Conservation (phyloP, 1,140 invertebrate species). For the Cherax destructor region DNA sequence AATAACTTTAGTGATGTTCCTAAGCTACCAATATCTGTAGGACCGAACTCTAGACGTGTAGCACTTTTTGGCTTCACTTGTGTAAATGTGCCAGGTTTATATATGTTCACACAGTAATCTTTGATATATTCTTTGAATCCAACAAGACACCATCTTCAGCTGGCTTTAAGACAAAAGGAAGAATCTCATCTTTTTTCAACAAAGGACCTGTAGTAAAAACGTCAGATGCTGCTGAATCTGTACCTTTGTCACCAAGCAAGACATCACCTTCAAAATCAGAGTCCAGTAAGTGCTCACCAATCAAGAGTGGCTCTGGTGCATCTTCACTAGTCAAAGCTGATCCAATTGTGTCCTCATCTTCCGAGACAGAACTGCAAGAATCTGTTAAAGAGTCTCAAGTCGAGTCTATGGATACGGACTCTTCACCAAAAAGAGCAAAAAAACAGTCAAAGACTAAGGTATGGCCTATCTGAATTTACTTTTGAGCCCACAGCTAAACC, state of each 20-base stretch:
- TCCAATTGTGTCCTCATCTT: background rate
- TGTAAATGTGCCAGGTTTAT: too few relatives aligned
- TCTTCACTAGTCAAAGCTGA: conserved; percentile 2
- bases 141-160: background rate
- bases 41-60: too few relatives aligned
- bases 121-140: background rate
- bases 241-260: background rate
- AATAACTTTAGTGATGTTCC: too few relatives aligned
- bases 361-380: conserved; percentile 17
- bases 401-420: background rate
- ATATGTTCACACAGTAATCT: too few relatives aligned
- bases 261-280: background rate
- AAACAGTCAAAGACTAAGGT: background rate
- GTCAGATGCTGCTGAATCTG: conserved; percentile 9
- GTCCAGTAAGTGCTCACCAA: background rate
- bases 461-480: background rate
- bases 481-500: too few relatives aligned
- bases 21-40: too few relatives aligned
- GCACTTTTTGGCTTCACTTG: too few relatives aligned
- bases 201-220: conserved; percentile 3
- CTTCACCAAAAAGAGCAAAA: background rate
- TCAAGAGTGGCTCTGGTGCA: background rate
- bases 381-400: background rate
- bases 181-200: conserved; percentile 27
- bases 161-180: background rate